Evolutionary conservation across 2,797 vertebrate species (phyloP), one percentile per base, ranked within the genome.

Genomic region (Eospalax fontanierii): DNA sequence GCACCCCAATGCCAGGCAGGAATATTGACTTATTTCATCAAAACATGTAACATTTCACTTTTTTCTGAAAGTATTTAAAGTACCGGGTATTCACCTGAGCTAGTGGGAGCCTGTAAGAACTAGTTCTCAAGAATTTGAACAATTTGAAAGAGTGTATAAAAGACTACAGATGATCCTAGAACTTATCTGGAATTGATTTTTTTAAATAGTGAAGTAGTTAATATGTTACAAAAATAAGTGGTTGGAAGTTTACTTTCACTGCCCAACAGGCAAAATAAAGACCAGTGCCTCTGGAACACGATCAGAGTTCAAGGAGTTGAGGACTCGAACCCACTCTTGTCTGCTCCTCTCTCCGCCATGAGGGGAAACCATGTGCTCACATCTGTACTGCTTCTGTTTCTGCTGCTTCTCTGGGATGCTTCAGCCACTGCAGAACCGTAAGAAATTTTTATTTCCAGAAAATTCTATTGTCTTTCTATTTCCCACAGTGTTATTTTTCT

Each of bases 211-310:
- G 11, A 83, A 82, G 68, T 90, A 54, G 95, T 95, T 95, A 96
- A 96, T 95, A 89, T 95, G 83, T 97, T 92, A 96, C 96, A 75
- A 95, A 95, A 93, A 92, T 76, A 93, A 93, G 54, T 65, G 70
- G 5, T 40, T 88, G n/a, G n/a, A n/a, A 15, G 6, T 95, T 96
- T 92, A 21, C 93, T 96, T 92, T 89, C 80, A 82, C 89, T 68
- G 30, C 15, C 38, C 43, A 83, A 68, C 33, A 40, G 57, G 26
- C 85, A 61, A 90, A 82, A 95, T 95, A 96, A 95, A 97, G 93
- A 46, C 82, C 74, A 75, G 57, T 28, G 91, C 24, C n/a, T 89
- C 38, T 38, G 74, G 33, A 78, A 22, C 57, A 88, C 76, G 78
- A 68, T 66, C 91, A 95, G 79, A 95, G 89, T 90, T 92, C 89